phyloP scores from a whole-genome alignment of 2,113 vertebrate genomes.

The Pteruthius melanotis region DNA sequence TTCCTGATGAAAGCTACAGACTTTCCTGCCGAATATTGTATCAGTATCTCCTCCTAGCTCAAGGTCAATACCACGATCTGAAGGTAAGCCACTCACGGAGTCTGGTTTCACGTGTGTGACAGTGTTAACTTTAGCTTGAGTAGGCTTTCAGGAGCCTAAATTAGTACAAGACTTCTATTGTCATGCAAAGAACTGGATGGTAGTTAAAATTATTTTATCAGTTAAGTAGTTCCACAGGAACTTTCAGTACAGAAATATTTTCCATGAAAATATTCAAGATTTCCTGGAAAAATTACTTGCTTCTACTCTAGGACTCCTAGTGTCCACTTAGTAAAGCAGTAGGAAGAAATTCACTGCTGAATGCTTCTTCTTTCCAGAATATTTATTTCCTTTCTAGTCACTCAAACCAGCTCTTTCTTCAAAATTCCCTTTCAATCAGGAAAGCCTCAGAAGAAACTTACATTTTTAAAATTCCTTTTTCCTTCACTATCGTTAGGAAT shows the following conservation, averaged over 20 bases:
- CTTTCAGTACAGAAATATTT: not conserved
- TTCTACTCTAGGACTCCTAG: not conserved
- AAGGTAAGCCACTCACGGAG: conserved; percentile 75
- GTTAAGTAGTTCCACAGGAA: not conserved
- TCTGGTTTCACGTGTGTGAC: not conserved
- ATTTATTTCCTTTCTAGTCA: not conserved
- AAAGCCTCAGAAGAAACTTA: not conserved
- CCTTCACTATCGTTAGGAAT: not conserved
- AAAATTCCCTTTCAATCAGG: not conserved
- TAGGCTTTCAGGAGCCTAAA: conserved; percentile 3
- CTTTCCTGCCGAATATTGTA: conserved; percentile 87
- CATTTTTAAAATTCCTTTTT: not conserved
- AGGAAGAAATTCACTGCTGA: not conserved
- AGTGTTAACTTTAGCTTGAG: not conserved
- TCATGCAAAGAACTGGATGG: not conserved
- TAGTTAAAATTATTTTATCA: not conserved
- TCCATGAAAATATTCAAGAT: not conserved
- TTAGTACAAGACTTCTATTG: not conserved
- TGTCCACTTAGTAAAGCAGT: not conserved
- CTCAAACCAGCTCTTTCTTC: not conserved
- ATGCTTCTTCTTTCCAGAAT: not conserved
- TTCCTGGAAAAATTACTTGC: not conserved
- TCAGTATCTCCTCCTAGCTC: conserved; percentile 88
- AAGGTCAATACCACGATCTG: conserved; percentile 89
- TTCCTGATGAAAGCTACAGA: conserved; percentile 88